These are phyloP conservation scores for Sinocyclocheilus anshuiensis DNA, from an alignment of 2,113 vertebrate genomes.

Conservation along the genomic window DNA sequence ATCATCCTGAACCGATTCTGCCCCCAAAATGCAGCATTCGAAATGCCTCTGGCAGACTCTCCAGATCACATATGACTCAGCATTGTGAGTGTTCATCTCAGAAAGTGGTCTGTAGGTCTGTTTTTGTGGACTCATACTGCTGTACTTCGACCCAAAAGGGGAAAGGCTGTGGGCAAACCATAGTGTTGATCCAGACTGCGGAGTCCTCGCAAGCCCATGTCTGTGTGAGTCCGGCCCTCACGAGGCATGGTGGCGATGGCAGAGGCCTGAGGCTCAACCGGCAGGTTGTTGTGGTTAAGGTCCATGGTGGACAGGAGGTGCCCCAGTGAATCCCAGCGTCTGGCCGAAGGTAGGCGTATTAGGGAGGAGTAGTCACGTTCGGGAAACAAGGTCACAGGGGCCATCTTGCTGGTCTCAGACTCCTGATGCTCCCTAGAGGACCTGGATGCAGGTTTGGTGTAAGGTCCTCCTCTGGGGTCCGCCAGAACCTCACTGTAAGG, in stretches of 20 bases:
- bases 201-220: slow-evolving; percentile 78
- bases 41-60: background rate
- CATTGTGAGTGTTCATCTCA: background rate
- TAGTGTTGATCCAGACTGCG: slow-evolving; percentile 79
- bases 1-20: background rate
- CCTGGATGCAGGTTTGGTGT: slow-evolving; percentile 69
- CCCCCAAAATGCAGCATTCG: background rate
- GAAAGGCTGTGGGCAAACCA: slow-evolving; percentile 87
- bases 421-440: slow-evolving; percentile 61
- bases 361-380: slow-evolving; percentile 73
- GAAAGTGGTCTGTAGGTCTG: slow-evolving; percentile 5
- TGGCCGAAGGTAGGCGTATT: slow-evolving; percentile 72
- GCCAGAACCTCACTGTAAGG: slow-evolving; percentile 93
- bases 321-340: slow-evolving; percentile 77
- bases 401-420: slow-evolving; percentile 67
- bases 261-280: slow-evolving; percentile 79
- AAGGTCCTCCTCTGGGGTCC: slow-evolving; percentile 86
- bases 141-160: slow-evolving; percentile 91
- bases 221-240: slow-evolving; percentile 80
- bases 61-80: slow-evolving; percentile 26
- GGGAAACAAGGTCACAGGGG: slow-evolving; percentile 32
- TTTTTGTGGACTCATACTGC: slow-evolving; percentile 77
- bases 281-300: slow-evolving; percentile 71
- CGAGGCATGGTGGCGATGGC: slow-evolving; percentile 88
- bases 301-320: slow-evolving; percentile 76